Percentiles rank a stretch among this genome's conserved stretches.
phyloP scores from a whole-genome alignment of 2,797 vertebrate species.

The Esox lucius region DNA sequence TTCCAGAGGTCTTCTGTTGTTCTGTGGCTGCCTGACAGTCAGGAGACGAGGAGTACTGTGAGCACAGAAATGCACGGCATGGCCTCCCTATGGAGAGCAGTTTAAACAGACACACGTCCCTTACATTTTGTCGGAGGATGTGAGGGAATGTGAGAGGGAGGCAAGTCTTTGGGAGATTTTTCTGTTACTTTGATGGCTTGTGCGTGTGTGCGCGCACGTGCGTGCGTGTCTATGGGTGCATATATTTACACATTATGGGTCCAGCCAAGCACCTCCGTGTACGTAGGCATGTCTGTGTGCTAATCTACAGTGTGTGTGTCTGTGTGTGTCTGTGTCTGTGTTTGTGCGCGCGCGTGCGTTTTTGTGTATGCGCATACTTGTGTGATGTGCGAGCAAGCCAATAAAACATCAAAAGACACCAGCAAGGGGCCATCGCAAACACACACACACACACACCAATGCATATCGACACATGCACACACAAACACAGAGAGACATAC shows the following conservation, averaged over 20 bases:
- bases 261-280: not conserved
- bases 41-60: slow-evolving; percentile 29
- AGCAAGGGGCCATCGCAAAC: not conserved
- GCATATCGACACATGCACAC: not conserved
- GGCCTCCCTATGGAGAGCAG: slow-evolving; percentile 17
- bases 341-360: not conserved
- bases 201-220: not conserved
- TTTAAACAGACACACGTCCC: slow-evolving; percentile 37
- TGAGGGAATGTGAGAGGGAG: slow-evolving; percentile 21
- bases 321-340: not conserved
- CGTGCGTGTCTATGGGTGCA: not conserved
- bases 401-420: not conserved
- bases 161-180: slow-evolving; percentile 15
- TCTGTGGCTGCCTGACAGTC: slow-evolving; percentile 28
- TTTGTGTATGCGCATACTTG: not conserved
- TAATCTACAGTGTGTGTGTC: not conserved
- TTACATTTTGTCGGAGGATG: slow-evolving; percentile 27
- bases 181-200: slow-evolving; percentile 1
- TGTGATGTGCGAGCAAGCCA: not conserved
- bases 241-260: not conserved
- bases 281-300: not conserved
- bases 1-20: slow-evolving; percentile 39
- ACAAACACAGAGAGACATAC: not conserved
- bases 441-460: slow-evolving; percentile 4
- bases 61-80: slow-evolving; percentile 31